Evolutionary conservation across 2,888 invertebrate genomes (phyloP), one percentile per base, ranked within the genome.

Genomic region (Ectemnius lituratus): DNA sequence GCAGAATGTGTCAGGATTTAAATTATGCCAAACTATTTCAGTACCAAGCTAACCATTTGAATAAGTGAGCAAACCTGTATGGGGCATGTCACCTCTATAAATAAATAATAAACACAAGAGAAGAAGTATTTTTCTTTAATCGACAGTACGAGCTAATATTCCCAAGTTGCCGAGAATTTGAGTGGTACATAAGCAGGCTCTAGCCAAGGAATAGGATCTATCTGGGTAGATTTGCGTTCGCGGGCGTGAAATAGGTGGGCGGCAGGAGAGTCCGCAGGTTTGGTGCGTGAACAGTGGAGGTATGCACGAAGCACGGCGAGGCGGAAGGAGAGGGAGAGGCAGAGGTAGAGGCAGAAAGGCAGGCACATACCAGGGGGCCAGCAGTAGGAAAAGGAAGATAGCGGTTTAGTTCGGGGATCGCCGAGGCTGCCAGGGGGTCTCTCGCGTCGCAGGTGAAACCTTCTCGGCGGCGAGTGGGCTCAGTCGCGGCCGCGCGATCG

Each of bases 401-500:
- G 60, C 23, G 23, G 23, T 62, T 63, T 59, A 62, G 73, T 67
- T 67, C 67, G 67, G 47, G 37, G 45, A 57, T 45, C 67, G 67
- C 72, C 76, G 73, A 71, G 75, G 64, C 66, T 64, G 70, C 70
- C 74, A 75, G 76, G 82, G 83, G 78, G 83, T 79, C 83, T 73
- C 81, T 56, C 71, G 69, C 69, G 78, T 83, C 83, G 83, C 83
- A 83, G 83, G 83, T 83, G 80, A 80, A 83, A 78, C 83, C 75
- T 28, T 76, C 78, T 70, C 76, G 61, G 74, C 75, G 72, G 70
- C 73, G 75, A 81, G 75, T 66, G 80, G 70, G 69, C 70, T 83
- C 82, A 90, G 90, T 90, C 87, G 88, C 88, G 84, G 86, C 87
- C 86, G 87, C 85, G 88, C 87, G 86, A 85, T 86, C 88, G 85